These are phyloP conservation scores for Pocillopora verrucosa DNA, from an alignment of 64 coral and sea anemone genomes.

Conservation along the genomic window DNA sequence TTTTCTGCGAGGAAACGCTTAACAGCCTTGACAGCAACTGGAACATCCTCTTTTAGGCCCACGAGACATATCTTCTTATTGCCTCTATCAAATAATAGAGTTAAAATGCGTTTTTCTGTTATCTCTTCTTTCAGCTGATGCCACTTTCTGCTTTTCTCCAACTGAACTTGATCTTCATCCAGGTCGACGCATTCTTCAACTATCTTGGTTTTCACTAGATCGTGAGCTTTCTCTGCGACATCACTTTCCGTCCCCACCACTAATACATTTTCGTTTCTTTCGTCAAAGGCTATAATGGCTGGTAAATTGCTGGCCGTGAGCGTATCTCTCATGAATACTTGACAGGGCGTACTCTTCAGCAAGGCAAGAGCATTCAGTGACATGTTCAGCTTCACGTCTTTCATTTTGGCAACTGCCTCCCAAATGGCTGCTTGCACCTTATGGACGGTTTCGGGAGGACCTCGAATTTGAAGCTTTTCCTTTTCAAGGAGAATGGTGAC, in stretches of 20 bases:
- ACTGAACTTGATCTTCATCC: constrained; percentile 27
- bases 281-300: not conserved
- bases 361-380: not conserved
- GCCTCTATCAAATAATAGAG: not conserved
- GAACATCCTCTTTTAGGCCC: constrained; percentile 30
- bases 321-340: not conserved
- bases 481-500: not conserved
- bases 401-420: constrained; percentile 9
- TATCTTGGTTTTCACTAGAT: not conserved
- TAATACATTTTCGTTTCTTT: not conserved
- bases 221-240: not conserved
- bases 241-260: constrained; percentile 28
- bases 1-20: constrained; percentile 34
- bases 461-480: not conserved
- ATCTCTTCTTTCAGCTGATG: not conserved
- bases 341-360: not conserved
- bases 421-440: not conserved
- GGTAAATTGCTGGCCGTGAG: constrained; percentile 26
- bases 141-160: constrained; percentile 36
- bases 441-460: not conserved
- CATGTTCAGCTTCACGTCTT: not conserved
- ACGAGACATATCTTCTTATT: not conserved
- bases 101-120: not conserved
- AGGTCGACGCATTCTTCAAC: constrained; percentile 24
- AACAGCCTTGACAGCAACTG: not conserved